Base-by-base conservation (phyloP, 2,797 vertebrate genomes). In the Luscinia luscinia region DNA sequence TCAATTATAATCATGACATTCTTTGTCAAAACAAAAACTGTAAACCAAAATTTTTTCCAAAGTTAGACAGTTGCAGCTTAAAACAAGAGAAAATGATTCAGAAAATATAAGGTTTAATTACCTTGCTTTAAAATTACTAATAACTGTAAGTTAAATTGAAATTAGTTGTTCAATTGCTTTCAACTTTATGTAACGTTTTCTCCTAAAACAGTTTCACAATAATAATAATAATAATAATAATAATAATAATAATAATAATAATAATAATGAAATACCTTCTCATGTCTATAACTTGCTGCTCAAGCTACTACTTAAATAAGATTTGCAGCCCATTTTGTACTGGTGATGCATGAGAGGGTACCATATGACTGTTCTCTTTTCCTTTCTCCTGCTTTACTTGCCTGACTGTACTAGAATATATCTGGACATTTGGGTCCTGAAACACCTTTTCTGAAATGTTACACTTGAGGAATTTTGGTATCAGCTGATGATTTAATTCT, bases 171-270 rank as follows among this genome's bases (percentile, higher is more conserved):
- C 1, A 1, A 7, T 3, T 36, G 3, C 12, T 68, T 52, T 7
- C 1, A 77, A 52, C 15, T 34, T 82, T 78, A 14, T 32, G 49
- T 45, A 36, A 62, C 1, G 0, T 1, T 0, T 61, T 81, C 3
- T 61, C 6, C 9, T 73, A 43, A 46, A 77, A 19, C 3, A 27
- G 4, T 40, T 68, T 51, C 3, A 19, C 51, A 77, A 38, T 38
- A 38, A 38, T 38, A 38, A 38, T 38, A 38, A 38, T 38, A 38
- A 12, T 38, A 38, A 38, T 38, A 38, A 38, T 11, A 38, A 34
- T 34, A 34, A 34, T 34, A 34, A 34, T 34, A 34, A 34, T 34
- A 34, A 34, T 34, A 34, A 34, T 34, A 30, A 55, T 51, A 63
- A 80, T 24, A 9, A 49, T 6, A 41, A 43, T 8, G 69, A 66